Base-by-base conservation (phyloP, 2,797 vertebrate genomes). In the Vespertilio murinus region DNA sequence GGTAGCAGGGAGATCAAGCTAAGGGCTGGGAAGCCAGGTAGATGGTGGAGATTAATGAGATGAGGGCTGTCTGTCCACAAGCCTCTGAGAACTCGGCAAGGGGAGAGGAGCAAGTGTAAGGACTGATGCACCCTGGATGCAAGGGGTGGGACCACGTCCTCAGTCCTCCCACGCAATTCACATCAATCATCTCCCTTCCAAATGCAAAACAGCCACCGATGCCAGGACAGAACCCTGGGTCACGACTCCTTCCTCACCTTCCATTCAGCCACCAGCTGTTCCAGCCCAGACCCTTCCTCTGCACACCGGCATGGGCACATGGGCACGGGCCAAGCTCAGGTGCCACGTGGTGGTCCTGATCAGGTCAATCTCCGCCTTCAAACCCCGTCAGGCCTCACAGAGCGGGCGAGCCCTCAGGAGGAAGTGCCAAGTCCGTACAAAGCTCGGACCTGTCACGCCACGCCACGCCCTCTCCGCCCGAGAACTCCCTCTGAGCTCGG, bases 21-120 rank as follows among this genome's bases (percentile, higher is more conserved):
- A 13, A 64, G 38, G 70, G 22, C 61, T 45, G 25, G 4, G 17
- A 70, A 88, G 52, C 52, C 56, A 22, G 70, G 25, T 22, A 25
- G 40, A 20, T 0, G 1, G 25, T 20, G 5, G 17, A 45, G 20
- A 38, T 8, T 3, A 1, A 14, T 0, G 40, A 33, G 42, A 35
- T 38, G 38, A 40, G 38, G 47, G 28, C 12, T 30, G 14, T 1
- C 0, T 25, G 20, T 13, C 16, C 8, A 6, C 13, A 61, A 1
- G 5, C 49, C 61, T 54, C n/a, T 4, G 33, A 12, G 28, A 91
- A 38, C 23, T 33, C 42, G 33, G 35, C 16, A 17, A 30, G 61
- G 35, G 12, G 3, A 1, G 16, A 6, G 56, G 5, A n/a, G 49
- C 59, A 65, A 20, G 33, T 25, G 3, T 14, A n/a, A 33, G 25